A percentile compares a stretch with the other conserved stretches of the same genome.
Evolutionary conservation across 2,113 vertebrate species (phyloP).

Genomic region (Rhadina sibilatrix): DNA sequence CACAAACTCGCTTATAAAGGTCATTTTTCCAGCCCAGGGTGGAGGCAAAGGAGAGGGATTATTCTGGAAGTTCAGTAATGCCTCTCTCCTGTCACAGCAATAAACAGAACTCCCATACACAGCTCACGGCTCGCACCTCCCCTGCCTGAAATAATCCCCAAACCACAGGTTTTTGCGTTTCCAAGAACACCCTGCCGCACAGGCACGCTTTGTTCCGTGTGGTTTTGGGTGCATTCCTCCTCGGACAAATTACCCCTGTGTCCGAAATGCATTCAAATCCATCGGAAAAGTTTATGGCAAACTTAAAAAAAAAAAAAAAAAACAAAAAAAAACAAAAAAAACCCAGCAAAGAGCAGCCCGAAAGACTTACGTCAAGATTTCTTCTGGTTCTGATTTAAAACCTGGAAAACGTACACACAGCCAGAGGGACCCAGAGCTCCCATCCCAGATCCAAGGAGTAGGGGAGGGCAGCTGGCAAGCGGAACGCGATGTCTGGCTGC

Average conservation of each 20-base stretch:
- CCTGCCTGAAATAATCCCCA: constrained; percentile 6
- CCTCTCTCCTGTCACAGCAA: neutral
- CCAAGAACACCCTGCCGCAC: neutral
- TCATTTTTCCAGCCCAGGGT: neutral
- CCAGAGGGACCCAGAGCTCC: neutral
- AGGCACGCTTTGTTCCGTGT: neutral
- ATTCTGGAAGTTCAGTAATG: neutral
- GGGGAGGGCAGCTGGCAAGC: neutral
- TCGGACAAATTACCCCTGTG: neutral
- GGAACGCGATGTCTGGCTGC: neutral
- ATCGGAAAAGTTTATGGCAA: neutral
- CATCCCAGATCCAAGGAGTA: neutral
- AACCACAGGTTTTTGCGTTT: neutral
- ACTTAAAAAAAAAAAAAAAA: neutral
- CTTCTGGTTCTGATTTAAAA: neutral
- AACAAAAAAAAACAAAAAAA: too few species aligned
- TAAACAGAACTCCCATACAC: neutral
- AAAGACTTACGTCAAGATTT: neutral
- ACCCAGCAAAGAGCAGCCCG: neutral
- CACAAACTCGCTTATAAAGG: neutral
- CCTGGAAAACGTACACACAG: neutral
- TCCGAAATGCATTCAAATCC: neutral
- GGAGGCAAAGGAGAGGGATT: neutral
- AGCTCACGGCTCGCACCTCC: neutral
- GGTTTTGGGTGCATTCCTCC: neutral